Percentiles rank a stretch among this genome's conserved stretches.
phyloP scores from a whole-genome alignment of 2,113 vertebrate genomes.

The Scophthalmus maximus region DNA sequence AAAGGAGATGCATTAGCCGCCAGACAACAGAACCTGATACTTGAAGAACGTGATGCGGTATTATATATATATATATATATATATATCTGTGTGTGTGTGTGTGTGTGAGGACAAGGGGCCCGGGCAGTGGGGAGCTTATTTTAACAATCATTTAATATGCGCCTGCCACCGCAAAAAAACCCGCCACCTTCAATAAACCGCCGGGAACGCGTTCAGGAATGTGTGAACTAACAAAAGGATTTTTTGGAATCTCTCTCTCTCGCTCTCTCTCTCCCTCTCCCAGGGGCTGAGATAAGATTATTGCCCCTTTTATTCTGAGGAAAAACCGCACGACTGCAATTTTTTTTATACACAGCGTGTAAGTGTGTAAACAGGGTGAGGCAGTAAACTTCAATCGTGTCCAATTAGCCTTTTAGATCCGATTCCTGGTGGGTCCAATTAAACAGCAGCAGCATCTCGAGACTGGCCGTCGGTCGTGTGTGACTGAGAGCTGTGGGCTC shows the following conservation, averaged over 20 bases:
- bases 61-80: no score
- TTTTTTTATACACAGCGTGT: slow-evolving; percentile 26
- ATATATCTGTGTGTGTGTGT: no score
- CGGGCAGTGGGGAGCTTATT: slow-evolving; percentile 64
- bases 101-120: no score
- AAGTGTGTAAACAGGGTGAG: slow-evolving; percentile 27
- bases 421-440: slow-evolving; percentile 33
- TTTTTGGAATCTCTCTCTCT: slow-evolving; percentile 43
- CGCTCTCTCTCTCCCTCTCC: no score
- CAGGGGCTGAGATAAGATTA: background rate
- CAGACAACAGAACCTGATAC: slow-evolving; percentile 64
- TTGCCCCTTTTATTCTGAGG: slow-evolving; percentile 10
- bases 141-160: slow-evolving; percentile 73
- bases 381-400: slow-evolving; percentile 25
- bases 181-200: slow-evolving; percentile 66
- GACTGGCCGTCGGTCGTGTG: slow-evolving; percentile 11
- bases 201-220: slow-evolving; percentile 71
- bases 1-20: slow-evolving; percentile 49
- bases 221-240: slow-evolving; percentile 67
- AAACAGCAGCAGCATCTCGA: slow-evolving; percentile 9
- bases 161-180: slow-evolving; percentile 59
- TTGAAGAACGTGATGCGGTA: slow-evolving; percentile 36
- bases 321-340: slow-evolving; percentile 6
- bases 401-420: slow-evolving; percentile 31
- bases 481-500: slow-evolving; percentile 19